Evolutionary conservation across 2,113 vertebrate genomes (phyloP), one percentile per base, ranked within the genome.

Genomic region (Periophthalmus modestus): DNA sequence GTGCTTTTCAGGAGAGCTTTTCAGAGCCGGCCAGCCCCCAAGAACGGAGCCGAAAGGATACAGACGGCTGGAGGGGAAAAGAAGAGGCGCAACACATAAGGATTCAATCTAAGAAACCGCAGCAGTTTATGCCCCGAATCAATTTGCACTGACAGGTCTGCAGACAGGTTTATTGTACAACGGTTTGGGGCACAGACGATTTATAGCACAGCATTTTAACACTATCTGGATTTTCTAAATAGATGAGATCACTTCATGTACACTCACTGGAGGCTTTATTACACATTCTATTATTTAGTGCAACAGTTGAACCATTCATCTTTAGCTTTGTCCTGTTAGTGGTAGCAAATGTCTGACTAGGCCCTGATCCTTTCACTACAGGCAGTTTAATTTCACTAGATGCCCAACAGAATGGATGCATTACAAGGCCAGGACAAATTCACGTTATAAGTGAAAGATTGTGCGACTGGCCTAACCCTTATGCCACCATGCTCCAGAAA

Each of bases 41-140:
- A 67, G 21, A 67, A 61, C 75, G 68, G 39, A 28, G 74, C 21
- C 36, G 7, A 34, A 73, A 65, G 54, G 72, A 77, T 46, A 36
- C 5, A 43, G 72, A 75, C 71, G 71, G 71, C 62, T 81, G 59
- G 72, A 69, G 43, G 52, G 70, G 23, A 75, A 82, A 36, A 55
- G 73, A 73, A 62, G 63, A 11, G 21, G 54, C 15, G 61, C 48
- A 65, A 52, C 23, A 69, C 58, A 78, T 59, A 62, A 67, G 63
- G 47, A 65, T 74, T 5, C 18, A 69, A 75, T 79, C 50, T 19
- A 14, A 71, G 66, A 75, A 69, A 69, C 1, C 52, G 36, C 65
- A 62, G 14, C 43, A 72, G 65, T 78, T 73, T 24, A 72, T 80
- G 69, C 7, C 39, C 68, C 43, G 76, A 76, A 83, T 84, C 62